Evolutionary conservation across 2,888 invertebrate species (phyloP), one percentile per base, ranked within the genome.

Genomic region (Drosophila barbarae): DNA sequence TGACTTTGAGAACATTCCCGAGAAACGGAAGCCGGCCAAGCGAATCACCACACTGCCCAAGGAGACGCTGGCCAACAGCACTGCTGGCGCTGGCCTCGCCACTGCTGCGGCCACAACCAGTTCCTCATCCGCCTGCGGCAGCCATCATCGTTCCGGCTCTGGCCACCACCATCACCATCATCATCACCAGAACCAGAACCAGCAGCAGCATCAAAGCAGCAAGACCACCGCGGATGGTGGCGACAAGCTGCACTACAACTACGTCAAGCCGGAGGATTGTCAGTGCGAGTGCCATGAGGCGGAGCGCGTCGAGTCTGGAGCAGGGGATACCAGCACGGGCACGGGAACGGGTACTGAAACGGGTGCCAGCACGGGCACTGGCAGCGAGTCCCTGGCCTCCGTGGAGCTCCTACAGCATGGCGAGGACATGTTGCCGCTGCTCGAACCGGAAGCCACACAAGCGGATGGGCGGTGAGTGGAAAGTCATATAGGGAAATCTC

Each of bases 211-310:
- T 0, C 76, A 73, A n/a, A 26, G 26, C 26, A n/a, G 4, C 12
- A 71, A 74, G 5, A 41, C 64, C 12, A 28, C 32, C 13, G 2
- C 65, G 3, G 52, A 42, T 2, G 36, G 50, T 0, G 39, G 71
- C 10, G 81, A 86, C 34, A 89, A 90, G 68, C 91, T 92, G 39
- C 91, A 93, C 73, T 93, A 93, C 78, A 94, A 93, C 89, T 96
- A 95, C 89, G 96, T 95, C 56, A 95, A 95, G 89, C 95, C 96
- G 6, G 95, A 95, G 87, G 95, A 95, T 84, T 96, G 96, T 86
- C 94, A 94, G 87, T 96, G 96, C 90, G 95, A 96, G 90, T 96
- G 96, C 86, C 96, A 96, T 90, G 94, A 94, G 84, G 91, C 89
- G 46, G 89, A 90, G 59, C 81, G 88, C 6, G 74, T 89, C 34